These are phyloP conservation scores for Drosophila algonquin DNA, from an alignment of 2,888 invertebrate genomes.

Conservation along the genomic window DNA sequence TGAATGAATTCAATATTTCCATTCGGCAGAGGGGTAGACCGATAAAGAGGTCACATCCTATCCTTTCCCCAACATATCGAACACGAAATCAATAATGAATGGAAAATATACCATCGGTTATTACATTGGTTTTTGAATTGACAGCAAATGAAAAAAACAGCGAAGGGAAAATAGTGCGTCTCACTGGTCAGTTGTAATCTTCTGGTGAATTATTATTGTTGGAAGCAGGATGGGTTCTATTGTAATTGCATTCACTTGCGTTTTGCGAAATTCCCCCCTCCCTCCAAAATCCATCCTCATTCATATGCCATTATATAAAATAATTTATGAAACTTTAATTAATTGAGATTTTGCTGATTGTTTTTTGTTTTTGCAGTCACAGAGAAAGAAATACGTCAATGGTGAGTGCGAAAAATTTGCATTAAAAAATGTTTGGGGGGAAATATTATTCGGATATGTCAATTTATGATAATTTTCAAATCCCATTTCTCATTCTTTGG, in stretches of 20 bases:
- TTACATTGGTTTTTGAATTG: no score
- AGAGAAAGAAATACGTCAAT: constrained; percentile 82
- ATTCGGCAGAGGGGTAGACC: no score
- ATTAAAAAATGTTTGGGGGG: not conserved
- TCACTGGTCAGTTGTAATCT: no score
- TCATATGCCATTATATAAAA: constrained; percentile 41
- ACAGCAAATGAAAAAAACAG: no score
- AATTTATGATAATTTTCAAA: not conserved
- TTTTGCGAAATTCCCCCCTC: not conserved
- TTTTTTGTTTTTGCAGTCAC: constrained; percentile 72
- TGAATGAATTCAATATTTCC: no score
- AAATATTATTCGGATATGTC: not conserved
- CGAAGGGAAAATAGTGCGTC: no score
- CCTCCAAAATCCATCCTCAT: not conserved
- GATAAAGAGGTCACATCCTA: no score
- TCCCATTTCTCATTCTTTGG: not conserved
- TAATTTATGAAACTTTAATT: constrained; percentile 34
- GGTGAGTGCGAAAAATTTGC: constrained; percentile 67
- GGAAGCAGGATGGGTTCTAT: no score
- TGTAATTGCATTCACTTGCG: not conserved
- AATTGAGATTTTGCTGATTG: constrained; percentile 26
- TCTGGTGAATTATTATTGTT: no score
- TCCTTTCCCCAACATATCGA: no score
- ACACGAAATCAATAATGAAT: no score
- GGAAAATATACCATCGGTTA: no score